Evolutionary conservation across 2,113 vertebrate genomes (phyloP).

Genomic region (Lamprologus callipterus): DNA sequence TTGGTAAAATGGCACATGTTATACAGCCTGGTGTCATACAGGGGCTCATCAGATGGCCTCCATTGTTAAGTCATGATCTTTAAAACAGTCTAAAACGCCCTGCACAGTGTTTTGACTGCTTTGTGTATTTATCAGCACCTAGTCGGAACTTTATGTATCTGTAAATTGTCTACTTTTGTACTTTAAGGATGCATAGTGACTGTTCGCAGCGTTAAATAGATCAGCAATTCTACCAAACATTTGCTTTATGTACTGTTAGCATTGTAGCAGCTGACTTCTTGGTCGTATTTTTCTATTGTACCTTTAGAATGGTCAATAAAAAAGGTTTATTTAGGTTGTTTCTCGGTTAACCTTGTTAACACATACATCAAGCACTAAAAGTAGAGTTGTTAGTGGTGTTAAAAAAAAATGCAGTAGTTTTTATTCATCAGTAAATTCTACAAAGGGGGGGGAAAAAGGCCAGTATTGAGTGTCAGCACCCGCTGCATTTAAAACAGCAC

Average conservation of each 20-base stretch:
- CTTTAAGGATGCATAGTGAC: background rate
- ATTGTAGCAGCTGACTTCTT: background rate
- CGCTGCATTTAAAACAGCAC: background rate
- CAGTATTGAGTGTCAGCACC: background rate
- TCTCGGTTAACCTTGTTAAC: background rate
- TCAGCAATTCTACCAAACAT: background rate
- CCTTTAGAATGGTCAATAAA: background rate
- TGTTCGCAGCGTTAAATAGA: background rate
- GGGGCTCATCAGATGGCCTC: background rate
- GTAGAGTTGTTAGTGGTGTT: background rate
- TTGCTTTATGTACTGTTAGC: background rate
- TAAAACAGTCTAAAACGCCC: fast-evolving
- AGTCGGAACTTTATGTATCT: background rate
- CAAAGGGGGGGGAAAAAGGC: fast-evolving
- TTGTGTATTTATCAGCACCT: background rate
- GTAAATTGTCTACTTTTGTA: background rate
- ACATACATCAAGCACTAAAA: background rate
- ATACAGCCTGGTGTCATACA: background rate
- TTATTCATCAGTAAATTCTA: background rate
- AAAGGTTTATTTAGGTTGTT: background rate
- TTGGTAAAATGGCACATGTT: background rate
- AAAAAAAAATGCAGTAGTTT: background rate
- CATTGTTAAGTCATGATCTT: background rate
- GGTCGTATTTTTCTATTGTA: background rate
- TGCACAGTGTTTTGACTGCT: background rate